Base-by-base conservation (phyloP, 1,140 invertebrate species). In the Parasteatoda tepidariorum region DNA sequence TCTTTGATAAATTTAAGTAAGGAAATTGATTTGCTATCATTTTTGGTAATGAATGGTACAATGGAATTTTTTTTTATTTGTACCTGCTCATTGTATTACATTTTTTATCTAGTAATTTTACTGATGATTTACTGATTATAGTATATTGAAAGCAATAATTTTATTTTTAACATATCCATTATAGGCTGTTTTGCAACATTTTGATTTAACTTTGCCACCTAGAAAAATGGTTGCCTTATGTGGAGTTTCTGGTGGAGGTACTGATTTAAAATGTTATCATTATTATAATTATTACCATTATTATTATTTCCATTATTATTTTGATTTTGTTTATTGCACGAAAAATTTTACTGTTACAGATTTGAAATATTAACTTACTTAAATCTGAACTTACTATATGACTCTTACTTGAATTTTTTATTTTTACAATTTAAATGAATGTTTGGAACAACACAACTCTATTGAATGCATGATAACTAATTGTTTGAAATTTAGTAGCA, bases 211-310 rank as follows among this genome's bases (percentile, higher is more conserved):
- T 59, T 92, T 98, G 85, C 94, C 93, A 4, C 92, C 94, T 22
- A 96, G 96, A n/a, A 93, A 94, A 90, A 94, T 95, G 1, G 93
- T 98, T 2, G 97, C 96, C 13, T 92, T 98, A 64, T 96, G 97
- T 76, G 97, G 97, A 26, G 91, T 93, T 15, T 97, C 95, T 84
- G 97, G 97, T 2, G 94, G 94, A 88, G 96, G 88, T 86, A 76
- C 18, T 11, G 41, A 57, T 79, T 78, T 66, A 61, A 70, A 26
- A 59, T 41, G 78, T 59, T 74, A 18, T 0, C n/a, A 38, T 61
- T 31, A 61, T 18, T 6, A 61, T 38, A 24, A 9, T 3, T 61
- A 54, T 30, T 6, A n/a, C n/a, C n/a, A n/a, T n/a, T n/a, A n/a
- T 48, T 9, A 48, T 48, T 48, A 6, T 9, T 48, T 48, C 41